Base-by-base conservation (phyloP, 2,797 vertebrate species). In the Ispidina picta region DNA sequence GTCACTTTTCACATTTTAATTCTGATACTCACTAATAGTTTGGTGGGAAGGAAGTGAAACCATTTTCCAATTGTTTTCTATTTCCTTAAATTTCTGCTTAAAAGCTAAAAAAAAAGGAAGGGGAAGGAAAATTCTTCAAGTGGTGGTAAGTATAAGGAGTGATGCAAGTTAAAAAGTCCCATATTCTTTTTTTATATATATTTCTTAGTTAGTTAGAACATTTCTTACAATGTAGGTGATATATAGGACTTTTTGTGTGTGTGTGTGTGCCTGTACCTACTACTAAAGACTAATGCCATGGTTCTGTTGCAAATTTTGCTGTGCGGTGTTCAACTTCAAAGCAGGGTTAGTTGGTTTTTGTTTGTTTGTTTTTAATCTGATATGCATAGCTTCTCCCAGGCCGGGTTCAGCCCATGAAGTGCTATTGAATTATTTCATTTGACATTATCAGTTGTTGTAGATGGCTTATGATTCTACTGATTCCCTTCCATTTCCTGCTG, bases 61-160 rank as follows among this genome's bases (percentile, higher is more conserved):
- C 4, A 46, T 90, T 95, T 94, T 84, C 39, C 77, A 84, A 26
- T 88, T 95, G 73, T 76, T 56, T 86, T 88, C 19, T 49, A 16
- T 93, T 92, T 91, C 74, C 86, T 86, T 86, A 88, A 66, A 70
- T 81, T 86, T 89, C n/a, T 78, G 31, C 69, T 83, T 83, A 69
- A 76, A 75, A 77, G 12, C 14, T 28, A 29, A 44, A 48, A 66
- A 29, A 25, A n/a, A 64, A 26, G 7, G 8, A 3, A 4, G 15
- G 23, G 13, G 29, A 10, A 69, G 72, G 35, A 66, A 82, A 73
- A 83, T 48, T 62, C 17, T 9, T 83, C 26, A 58, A 44, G 59
- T 58, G 19, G 4, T 60, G 43, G 54, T 55, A 78, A 83, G 70
- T 37, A 14, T 66, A 77, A 76, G n/a, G 49, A 86, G 18, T 43